These are phyloP conservation scores for Scelioninae gen. 1 DNA, from an alignment of 2,888 invertebrate genomes.

Conservation along the genomic window DNA sequence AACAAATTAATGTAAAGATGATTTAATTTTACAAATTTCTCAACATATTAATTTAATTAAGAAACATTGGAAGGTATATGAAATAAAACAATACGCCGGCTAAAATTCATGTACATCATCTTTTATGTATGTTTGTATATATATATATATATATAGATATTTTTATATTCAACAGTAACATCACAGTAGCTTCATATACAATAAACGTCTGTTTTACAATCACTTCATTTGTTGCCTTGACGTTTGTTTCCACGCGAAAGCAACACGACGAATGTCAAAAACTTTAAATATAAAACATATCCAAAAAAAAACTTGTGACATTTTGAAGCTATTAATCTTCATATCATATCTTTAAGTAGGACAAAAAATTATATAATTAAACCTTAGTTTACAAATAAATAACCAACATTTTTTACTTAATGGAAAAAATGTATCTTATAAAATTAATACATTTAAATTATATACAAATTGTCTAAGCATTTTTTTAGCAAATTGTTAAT, in stretches of 20 bases:
- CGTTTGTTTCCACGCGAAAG: constrained; percentile 77
- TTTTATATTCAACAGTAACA: constrained; percentile 84
- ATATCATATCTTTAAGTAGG: no score
- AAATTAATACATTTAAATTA: no score
- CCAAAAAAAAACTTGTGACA: neutral
- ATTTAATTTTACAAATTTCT: no score
- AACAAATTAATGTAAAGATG: no score
- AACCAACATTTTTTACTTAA: no score
- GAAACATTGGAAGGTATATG: neutral
- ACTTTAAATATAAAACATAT: constrained; percentile 48
- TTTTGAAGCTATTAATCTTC: neutral
- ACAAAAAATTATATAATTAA: no score
- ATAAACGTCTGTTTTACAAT: constrained; percentile 80
- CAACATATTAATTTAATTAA: no score
- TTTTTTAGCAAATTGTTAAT: no score
- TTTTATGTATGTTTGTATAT: constrained; percentile 74
- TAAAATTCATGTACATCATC: constrained; percentile 76
- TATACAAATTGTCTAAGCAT: no score
- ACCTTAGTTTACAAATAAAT: no score
- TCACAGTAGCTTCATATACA: constrained; percentile 84
- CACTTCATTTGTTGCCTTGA: constrained; percentile 72
- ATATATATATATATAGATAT: constrained; percentile 77
- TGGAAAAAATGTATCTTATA: no score
- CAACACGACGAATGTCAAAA: constrained; percentile 77
- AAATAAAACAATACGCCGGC: constrained; percentile 31